These are phyloP conservation scores for Dryas iulia DNA, from an alignment of 1,140 invertebrate species.

Conservation along the genomic window DNA sequence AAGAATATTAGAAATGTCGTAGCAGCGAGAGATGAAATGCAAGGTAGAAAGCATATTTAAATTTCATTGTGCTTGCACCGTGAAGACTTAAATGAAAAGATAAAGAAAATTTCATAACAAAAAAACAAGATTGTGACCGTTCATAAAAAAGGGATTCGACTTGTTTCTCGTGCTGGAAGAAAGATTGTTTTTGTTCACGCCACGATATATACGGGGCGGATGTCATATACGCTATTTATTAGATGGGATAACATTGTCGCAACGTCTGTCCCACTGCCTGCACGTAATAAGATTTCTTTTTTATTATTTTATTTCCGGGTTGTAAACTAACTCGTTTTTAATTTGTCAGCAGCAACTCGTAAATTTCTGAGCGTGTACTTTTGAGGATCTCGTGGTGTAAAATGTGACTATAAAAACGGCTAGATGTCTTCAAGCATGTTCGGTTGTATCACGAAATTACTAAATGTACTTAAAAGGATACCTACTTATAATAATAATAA, in stretches of 20 bases:
- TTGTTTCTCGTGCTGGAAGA: conserved; percentile 61
- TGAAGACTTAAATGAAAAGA: conserved; percentile 50
- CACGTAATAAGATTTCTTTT: conserved; percentile 70
- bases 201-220: conserved; percentile 56
- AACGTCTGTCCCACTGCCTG: conserved; percentile 46
- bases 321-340: conserved; percentile 71
- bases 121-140: conserved; percentile 54
- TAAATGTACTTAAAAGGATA: background rate
- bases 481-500: background rate
- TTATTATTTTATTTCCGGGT: conserved; percentile 37
- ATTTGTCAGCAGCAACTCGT: conserved; percentile 65
- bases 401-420: conserved; percentile 32
- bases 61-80: conserved; percentile 47
- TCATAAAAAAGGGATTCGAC: conserved; percentile 69
- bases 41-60: conserved; percentile 35
- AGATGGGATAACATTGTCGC: conserved; percentile 74
- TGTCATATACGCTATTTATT: conserved; percentile 75
- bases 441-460: background rate
- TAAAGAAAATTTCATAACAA: conserved; percentile 58
- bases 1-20: background rate
- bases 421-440: background rate
- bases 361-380: conserved; percentile 58
- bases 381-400: conserved; percentile 40
- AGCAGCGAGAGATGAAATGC: conserved; percentile 15
- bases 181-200: conserved; percentile 71